Evolutionary conservation across 92 coral and sea anemone genomes (phyloP), one percentile per base, ranked within the genome.

Genomic region (Palythoa caribaeorum): DNA sequence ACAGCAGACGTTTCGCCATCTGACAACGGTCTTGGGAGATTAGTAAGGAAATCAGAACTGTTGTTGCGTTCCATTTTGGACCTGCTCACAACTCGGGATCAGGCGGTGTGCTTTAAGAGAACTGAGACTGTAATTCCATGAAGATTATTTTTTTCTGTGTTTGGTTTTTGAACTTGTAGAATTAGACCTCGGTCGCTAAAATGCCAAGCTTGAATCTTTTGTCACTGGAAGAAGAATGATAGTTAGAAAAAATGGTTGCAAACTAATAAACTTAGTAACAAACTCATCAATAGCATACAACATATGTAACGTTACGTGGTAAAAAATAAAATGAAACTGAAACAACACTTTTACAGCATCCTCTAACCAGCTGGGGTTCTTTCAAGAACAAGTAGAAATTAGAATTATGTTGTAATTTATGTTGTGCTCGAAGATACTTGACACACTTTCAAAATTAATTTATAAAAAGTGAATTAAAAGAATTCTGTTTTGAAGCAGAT

Each of bases 1-100:
- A 93, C 89, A 10, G 87, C 87, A 19, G 66, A 78, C 38, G 77
- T 93, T 70, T 95, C 98, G 35, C 57, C 86, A 15, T 21, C 36
- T 21, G 86, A 47, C 13, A 17, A 68, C 44, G 3, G 3, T 19
- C 51, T 35, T n/a, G 8, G 40, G 16, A 48, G 47, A 68, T 68
- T 14, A 54, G 11, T 13, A 19, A 51, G n/a, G 13, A 35, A 17
- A 2, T 3, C 40, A 1, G 86, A 81, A 39, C 62, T 81, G 76
- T 47, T 81, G 38, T 81, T 66, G 59, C 50, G 36, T 81, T 50
- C 60, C 86, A 81, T 81, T 19, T 81, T n/a, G 1, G 12, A 35
- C 2, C 19, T 21, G 2, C 28, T 65, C 10, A 14, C 55, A 38
- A 13, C 3, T 35, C 6, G 28, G 36, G 12, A 69, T 20, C 75